These are phyloP conservation scores for Okapia johnstoni DNA, from an alignment of 2,113 vertebrate species.

Conservation along the genomic window DNA sequence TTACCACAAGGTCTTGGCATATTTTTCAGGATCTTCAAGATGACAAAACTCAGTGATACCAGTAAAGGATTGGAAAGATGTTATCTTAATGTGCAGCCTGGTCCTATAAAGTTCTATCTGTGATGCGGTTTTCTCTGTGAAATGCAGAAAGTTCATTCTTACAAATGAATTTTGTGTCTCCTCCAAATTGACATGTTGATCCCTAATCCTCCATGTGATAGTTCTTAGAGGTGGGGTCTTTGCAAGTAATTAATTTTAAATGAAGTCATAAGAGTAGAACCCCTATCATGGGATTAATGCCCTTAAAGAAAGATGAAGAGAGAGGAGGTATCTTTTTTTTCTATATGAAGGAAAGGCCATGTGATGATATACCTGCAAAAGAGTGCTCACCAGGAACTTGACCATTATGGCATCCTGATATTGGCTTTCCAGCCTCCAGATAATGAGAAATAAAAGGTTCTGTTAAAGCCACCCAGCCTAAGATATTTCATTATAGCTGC, in stretches of 20 bases:
- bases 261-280: background rate
- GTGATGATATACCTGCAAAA: background rate
- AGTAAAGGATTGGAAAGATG: background rate
- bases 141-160: background rate
- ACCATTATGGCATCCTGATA: too few species aligned
- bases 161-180: background rate
- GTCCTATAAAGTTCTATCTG: background rate
- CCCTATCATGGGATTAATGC: background rate
- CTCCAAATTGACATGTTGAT: background rate
- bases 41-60: background rate
- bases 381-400: fast-evolving
- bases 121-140: background rate
- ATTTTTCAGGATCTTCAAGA: background rate
- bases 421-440: background rate
- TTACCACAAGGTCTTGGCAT: background rate
- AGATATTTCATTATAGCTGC: background rate
- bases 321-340: background rate
- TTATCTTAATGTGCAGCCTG: background rate
- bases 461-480: background rate
- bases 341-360: background rate
- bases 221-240: background rate
- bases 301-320: background rate
- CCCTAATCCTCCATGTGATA: fast-evolving
- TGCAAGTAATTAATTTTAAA: background rate
- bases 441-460: background rate